Conservation (phyloP, 2,113 vertebrate species). For the Aegithalos caudatus region DNA sequence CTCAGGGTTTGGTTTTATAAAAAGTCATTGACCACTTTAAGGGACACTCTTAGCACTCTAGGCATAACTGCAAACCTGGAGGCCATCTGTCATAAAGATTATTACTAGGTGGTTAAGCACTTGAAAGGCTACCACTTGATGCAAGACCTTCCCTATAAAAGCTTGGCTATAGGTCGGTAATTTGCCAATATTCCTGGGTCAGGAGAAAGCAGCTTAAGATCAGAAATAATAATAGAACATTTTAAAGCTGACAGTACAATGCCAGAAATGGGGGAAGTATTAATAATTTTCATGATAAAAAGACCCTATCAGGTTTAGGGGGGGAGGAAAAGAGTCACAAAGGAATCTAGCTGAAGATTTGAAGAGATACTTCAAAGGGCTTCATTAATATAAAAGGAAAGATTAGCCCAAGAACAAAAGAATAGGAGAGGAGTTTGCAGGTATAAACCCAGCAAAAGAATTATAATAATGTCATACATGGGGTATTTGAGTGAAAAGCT, state of each 20-base stretch:
- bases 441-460: conserved; percentile 16
- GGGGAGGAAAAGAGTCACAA: conserved; percentile 19
- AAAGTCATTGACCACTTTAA: conserved; percentile 61
- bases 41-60: conserved; percentile 23
- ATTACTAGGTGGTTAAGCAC: conserved; percentile 70
- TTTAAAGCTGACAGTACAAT: conserved; percentile 56
- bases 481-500: not conserved
- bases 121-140: conserved; percentile 73
- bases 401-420: conserved; percentile 71
- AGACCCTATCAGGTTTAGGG: not conserved
- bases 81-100: conserved; percentile 71
- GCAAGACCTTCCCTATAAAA: conserved; percentile 75
- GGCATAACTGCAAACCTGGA: conserved; percentile 66
- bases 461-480: conserved; percentile 26
- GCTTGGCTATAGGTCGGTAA: conserved; percentile 70
- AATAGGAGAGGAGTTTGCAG: conserved; percentile 49
- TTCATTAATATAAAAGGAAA: conserved; percentile 70
- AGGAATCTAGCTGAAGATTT: conserved; percentile 60
- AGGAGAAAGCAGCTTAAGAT: conserved; percentile 67
- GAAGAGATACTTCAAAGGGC: conserved; percentile 68
- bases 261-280: conserved; percentile 46
- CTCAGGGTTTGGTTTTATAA: conserved; percentile 39
- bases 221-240: conserved; percentile 61
- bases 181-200: conserved; percentile 72
- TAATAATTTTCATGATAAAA: conserved; percentile 67